Percentiles rank a stretch among this genome's conserved stretches.
Evolutionary conservation across 1,140 invertebrate genomes (phyloP).

Genomic region (Apis cerana): DNA sequence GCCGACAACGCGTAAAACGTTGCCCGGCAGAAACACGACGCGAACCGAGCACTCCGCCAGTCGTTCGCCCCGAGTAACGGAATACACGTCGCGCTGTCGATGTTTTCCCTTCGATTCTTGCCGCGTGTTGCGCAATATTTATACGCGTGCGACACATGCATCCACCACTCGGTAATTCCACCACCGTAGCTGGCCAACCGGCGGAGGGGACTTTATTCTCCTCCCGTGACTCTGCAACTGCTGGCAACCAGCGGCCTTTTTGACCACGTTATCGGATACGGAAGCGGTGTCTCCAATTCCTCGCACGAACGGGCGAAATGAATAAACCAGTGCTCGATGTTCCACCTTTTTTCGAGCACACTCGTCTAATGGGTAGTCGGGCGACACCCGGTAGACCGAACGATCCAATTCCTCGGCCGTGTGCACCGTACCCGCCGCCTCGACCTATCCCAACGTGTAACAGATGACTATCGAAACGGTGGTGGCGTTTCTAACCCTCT

Average conservation of each 20-base stretch:
- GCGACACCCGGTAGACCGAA: conserved; percentile 68
- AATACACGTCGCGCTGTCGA: conserved; percentile 55
- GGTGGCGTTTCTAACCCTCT: conserved; percentile 51
- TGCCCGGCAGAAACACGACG: conserved; percentile 40
- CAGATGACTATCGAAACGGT: conserved; percentile 71
- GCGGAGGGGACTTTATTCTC: conserved; percentile 23
- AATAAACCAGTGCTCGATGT: neutral
- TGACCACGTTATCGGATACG: conserved; percentile 14
- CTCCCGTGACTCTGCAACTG: neutral
- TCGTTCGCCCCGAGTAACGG: conserved; percentile 64
- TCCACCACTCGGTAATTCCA: conserved; percentile 17
- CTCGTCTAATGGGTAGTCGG: neutral
- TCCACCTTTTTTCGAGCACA: conserved; percentile 3
- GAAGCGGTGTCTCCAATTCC: conserved; percentile 10
- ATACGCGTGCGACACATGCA: conserved; percentile 29
- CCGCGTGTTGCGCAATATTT: conserved; percentile 56
- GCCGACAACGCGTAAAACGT: neutral
- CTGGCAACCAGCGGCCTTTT: conserved; percentile 3
- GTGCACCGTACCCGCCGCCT: conserved; percentile 48
- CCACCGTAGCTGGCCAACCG: neutral
- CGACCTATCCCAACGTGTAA: conserved; percentile 73
- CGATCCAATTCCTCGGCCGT: conserved; percentile 70
- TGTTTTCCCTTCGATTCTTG: conserved; percentile 62
- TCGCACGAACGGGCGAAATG: neutral
- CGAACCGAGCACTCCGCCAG: conserved; percentile 33